Evolutionary conservation across 2,113 vertebrate genomes (phyloP), one percentile per base, ranked within the genome.

Genomic region (Kryptolebias marmoratus): DNA sequence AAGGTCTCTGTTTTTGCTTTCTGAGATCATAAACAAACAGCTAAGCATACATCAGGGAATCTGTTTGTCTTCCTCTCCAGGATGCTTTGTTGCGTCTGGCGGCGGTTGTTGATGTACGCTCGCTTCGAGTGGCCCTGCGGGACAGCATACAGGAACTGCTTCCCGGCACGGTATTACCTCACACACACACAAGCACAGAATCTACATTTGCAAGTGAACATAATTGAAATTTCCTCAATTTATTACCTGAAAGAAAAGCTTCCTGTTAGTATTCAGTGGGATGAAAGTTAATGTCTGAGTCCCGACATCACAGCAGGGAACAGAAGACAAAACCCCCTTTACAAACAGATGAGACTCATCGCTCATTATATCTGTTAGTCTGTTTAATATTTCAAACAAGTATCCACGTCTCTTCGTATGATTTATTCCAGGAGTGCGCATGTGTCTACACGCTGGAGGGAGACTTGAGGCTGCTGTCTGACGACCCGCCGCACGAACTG

Each of bases 391-490:
- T 55, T 67, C 62, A 72, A 73, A 44, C 68, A 36, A 80, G 45
- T 49, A 57, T 68, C 61, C 11, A 12, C 4, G 11, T 59, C 11
- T 32, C 1, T 32, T 16, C 55, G 32, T 42, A 80, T 71, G 69
- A 61, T 64, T 72, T 28, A 31, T 87, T 80, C 8, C 87, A 98
- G 97, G 96, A 97, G 85, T 95, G 94, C 0, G 92, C 96, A 47
- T 97, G 94, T 13, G 88, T 96, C 85, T 98, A 98, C 91, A 84
- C 95, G 85, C 88, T 95, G 94, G 96, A 98, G 0, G 91, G 84
- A 14, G 93, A 95, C 55, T 88, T 92, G 2, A 88, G 90, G 76
- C 91, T 98, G 87, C 81, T 94, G 14, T 97, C 94, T 69, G 95
- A 96, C 0, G 94, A 96, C 62, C 96, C 94, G 0, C 93, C 73